Conservation (phyloP, 2,888 invertebrate genomes). For the Leptinotarsa haldemani region DNA sequence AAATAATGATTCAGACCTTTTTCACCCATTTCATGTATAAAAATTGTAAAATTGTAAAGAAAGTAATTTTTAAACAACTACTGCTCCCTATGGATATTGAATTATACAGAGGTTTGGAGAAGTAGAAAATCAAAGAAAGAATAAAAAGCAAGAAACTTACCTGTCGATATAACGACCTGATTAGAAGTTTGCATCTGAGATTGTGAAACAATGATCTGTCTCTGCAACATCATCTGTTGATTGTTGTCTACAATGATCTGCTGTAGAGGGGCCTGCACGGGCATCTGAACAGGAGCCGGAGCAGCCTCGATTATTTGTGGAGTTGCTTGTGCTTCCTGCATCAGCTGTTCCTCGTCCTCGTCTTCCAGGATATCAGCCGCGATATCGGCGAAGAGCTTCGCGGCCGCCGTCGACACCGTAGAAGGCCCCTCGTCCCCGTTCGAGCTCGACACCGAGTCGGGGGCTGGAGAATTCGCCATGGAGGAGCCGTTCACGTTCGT, state of each 20-base stretch:
- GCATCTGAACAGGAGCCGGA: constrained; percentile 36
- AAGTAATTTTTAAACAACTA: no score
- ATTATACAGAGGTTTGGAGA: no score
- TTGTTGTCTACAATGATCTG: constrained; percentile 63
- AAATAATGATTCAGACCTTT: no score
- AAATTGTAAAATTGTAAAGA: no score
- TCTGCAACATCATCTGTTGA: constrained; percentile 61
- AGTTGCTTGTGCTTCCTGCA: constrained; percentile 56
- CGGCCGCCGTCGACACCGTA: constrained; percentile 83
- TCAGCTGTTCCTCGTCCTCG: constrained; percentile 73
- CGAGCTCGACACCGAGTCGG: constrained; percentile 66
- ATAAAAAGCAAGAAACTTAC: constrained; percentile 32
- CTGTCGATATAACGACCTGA: constrained; percentile 56
- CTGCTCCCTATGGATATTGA: no score
- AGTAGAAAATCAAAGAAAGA: no score
- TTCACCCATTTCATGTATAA: no score
- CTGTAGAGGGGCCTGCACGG: constrained; percentile 49
- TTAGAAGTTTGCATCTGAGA: constrained; percentile 53
- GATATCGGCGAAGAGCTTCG: constrained; percentile 85
- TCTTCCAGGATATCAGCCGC: constrained; percentile 88
- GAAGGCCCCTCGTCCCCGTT: constrained; percentile 69
- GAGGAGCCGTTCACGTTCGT: constrained; percentile 56
- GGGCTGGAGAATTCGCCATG: constrained; percentile 66
- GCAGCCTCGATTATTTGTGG: constrained; percentile 38
- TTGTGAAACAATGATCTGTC: constrained; percentile 69